Evolutionary conservation across 2,797 vertebrate genomes (phyloP).

Genomic region (Poeciliopsis gracilis): DNA sequence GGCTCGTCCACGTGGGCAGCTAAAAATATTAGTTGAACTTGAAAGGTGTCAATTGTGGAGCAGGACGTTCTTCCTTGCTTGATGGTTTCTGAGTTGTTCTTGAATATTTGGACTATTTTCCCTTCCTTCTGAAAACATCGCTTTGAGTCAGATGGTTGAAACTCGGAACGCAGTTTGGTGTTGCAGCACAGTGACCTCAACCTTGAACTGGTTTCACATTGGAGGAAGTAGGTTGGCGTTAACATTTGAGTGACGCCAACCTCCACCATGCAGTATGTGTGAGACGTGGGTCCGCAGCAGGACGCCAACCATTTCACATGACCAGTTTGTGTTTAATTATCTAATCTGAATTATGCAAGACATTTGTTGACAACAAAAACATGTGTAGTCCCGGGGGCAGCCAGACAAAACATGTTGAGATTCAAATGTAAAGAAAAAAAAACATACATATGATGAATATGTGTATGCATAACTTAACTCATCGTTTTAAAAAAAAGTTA

Average conservation of each 20-base stretch:
- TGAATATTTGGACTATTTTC: background rate
- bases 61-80: background rate
- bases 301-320: background rate
- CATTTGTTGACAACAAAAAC: background rate
- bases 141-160: background rate
- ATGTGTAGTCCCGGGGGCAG: background rate
- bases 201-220: background rate
- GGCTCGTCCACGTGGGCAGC: background rate
- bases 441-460: too few species aligned
- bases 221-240: background rate
- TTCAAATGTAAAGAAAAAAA: background rate
- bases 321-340: background rate
- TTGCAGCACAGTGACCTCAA: background rate
- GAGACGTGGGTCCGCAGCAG: background rate
- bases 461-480: background rate
- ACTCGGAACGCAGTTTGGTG: background rate
- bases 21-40: conserved; percentile 1
- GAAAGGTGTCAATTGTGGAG: background rate
- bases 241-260: background rate
- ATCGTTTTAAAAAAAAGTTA: background rate
- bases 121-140: background rate
- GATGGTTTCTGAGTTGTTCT: background rate
- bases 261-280: background rate
- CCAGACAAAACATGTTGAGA: background rate
- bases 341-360: background rate